Conservation (phyloP, 1,140 invertebrate species). For the Medauroidea extradentata region DNA sequence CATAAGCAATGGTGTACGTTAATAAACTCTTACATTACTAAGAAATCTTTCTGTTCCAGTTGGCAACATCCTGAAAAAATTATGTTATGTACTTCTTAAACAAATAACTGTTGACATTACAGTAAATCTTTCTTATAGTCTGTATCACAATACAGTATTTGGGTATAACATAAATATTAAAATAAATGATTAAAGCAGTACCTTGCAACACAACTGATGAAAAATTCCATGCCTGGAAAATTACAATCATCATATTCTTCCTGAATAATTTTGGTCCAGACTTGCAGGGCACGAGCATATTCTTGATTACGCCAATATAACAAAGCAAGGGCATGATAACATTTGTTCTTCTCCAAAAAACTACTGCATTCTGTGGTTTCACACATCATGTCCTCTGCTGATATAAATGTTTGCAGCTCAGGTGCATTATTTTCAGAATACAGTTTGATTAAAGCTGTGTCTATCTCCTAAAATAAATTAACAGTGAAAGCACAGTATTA, state of each 20-base stretch:
- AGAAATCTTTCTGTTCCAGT: no score
- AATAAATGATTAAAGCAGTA: no score
- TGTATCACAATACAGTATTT: no score
- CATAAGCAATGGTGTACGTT: no score
- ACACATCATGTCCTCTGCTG: constrained; percentile 11
- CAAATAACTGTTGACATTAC: no score
- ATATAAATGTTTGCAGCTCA: constrained; percentile 10
- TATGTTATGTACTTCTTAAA: no score
- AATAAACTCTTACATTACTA: no score
- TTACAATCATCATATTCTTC: constrained; percentile 14
- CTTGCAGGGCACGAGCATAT: constrained; percentile 3
- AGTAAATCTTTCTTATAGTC: no score
- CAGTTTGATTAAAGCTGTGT: constrained; percentile 13
- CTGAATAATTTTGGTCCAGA: constrained; percentile 7
- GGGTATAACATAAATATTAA: no score
- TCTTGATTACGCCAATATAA: constrained; percentile 4
- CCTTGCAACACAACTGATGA: constrained; percentile 13
- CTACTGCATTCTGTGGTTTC: constrained; percentile 5
- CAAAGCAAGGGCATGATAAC: constrained; percentile 13
- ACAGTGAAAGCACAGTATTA: background rate
- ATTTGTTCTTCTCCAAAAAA: constrained; percentile 5
- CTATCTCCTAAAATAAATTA: constrained; percentile 8
- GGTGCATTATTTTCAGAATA: constrained; percentile 10
- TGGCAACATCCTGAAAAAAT: no score
- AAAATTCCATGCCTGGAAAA: constrained; percentile 13